Evolutionary conservation across 2,888 invertebrate species (phyloP).

Genomic region (Orthosia gothica): DNA sequence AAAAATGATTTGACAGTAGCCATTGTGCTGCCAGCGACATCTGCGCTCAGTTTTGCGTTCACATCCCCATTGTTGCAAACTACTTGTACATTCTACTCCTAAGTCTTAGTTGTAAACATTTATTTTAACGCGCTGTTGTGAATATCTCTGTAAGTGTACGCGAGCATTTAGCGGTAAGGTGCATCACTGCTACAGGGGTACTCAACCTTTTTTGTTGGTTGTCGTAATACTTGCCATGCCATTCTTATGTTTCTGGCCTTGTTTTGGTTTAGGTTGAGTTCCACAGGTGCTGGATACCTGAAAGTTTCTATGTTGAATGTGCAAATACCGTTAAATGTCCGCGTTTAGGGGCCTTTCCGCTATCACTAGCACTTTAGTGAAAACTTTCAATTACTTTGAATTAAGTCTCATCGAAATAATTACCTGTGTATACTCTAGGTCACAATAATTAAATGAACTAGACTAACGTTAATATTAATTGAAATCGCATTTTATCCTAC

Average conservation of each 20-base stretch:
- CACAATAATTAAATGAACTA: constrained; percentile 45
- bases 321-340: constrained; percentile 36
- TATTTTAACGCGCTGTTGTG: constrained; percentile 64
- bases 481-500: constrained; percentile 10
- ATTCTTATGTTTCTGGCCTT: constrained; percentile 22
- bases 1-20: too few species aligned
- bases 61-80: constrained; percentile 65
- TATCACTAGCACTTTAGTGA: constrained; percentile 55
- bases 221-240: constrained; percentile 40
- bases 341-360: constrained; percentile 65
- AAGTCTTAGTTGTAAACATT: constrained; percentile 63
- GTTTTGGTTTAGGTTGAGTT: too few species aligned
- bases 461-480: constrained; percentile 26
- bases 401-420: constrained; percentile 52
- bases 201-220: constrained; percentile 16
- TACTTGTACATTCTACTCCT: constrained; percentile 71
- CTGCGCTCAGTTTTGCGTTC: too few species aligned
- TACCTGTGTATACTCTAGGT: constrained; percentile 44
- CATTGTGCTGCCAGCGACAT: too few species aligned
- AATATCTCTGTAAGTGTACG: constrained; percentile 63
- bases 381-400: constrained; percentile 40
- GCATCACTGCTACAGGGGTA: background rate
- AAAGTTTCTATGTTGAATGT: constrained; percentile 12
- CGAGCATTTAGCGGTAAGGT: constrained; percentile 43
- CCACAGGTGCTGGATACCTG: background rate